These are phyloP conservation scores for Pachycephala philippinensis DNA, from an alignment of 2,113 vertebrate genomes.

Conservation along the genomic window DNA sequence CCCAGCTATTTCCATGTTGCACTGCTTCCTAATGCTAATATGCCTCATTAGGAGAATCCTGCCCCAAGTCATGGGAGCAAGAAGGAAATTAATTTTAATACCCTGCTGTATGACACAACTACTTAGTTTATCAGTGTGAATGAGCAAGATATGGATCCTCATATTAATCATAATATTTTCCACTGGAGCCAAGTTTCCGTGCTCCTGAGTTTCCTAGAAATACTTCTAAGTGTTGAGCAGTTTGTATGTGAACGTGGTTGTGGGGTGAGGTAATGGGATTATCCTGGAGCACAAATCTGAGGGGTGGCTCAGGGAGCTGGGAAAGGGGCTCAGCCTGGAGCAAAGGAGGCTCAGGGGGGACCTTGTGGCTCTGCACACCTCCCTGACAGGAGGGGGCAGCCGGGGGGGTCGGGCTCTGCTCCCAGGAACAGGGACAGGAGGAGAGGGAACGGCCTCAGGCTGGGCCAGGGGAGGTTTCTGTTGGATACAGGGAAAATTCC, in stretches of 20 bases:
- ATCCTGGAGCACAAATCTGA: not conserved
- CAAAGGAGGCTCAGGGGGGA: not conserved
- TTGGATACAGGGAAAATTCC: not conserved
- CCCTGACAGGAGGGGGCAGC: not conserved
- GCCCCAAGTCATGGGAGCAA: constrained; percentile 6
- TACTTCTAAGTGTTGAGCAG: not conserved
- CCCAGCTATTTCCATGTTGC: not conserved
- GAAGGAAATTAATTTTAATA: constrained; percentile 46
- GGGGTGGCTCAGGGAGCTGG: not conserved
- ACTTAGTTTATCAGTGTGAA: not conserved
- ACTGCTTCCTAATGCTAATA: not conserved
- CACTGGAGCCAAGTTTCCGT: not conserved
- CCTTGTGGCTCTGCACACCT: not conserved
- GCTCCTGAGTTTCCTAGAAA: not conserved
- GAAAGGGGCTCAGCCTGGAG: not conserved
- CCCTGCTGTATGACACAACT: not conserved
- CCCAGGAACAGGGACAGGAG: not conserved
- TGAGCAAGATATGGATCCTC: not conserved
- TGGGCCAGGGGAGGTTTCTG: not conserved
- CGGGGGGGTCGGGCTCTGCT: not conserved
- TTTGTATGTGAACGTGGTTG: not conserved
- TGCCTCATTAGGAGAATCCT: not conserved
- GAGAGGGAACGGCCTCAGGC: not conserved
- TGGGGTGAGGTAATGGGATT: not conserved
- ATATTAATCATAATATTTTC: not conserved